Base-by-base conservation (phyloP, 2,113 vertebrate species). In the Thunnus thynnus region DNA sequence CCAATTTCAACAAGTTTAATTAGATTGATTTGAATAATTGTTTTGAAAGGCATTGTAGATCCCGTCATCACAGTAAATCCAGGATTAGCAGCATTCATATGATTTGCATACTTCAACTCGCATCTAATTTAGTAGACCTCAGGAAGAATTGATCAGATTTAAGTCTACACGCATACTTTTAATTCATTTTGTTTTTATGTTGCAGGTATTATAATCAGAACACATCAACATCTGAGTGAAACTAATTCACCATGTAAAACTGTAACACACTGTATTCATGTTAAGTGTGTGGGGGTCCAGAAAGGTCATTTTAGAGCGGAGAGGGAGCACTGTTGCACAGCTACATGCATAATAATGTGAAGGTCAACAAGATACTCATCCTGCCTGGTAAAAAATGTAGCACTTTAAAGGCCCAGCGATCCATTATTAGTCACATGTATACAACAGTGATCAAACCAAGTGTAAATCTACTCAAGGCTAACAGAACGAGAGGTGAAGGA, bases 11-110 rank as follows among this genome's bases (percentile, higher is more conserved):
- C 90, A 87, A 83, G 84, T 93, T 91, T 94, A 95, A 94, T 94
- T 87, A 94, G 88, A 93, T 89, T 90, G 79, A 93, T 93, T 92
- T 91, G 78, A 94, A 92, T 91, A 93, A 92, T 93, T 94, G 91
- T 88, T 92, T 91, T 90, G 86, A 93, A 93, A 91, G 78, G 83
- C 86, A 78, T 86, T 83, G 64, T 85, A 76, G 82, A 90, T 85
- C 80, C 84, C 66, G 64, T 90, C 92, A 87, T 86, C 81, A 61
- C 82, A 69, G 68, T 73, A 89, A 90, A 90, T 92, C 82, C 82
- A 18, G 87, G 86, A 90, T 92, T 89, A 91, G 71, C 52, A 66
- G 67, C 73, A 56, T 89, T 86, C 60, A 75, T 73, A 55, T 77
- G 41, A 84, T 89, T 89, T 82, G 80, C 78, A 85, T 89, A 77